These are phyloP conservation scores for Leptobrachium ailaonicum DNA, from an alignment of 2,113 vertebrate species.

Conservation along the genomic window DNA sequence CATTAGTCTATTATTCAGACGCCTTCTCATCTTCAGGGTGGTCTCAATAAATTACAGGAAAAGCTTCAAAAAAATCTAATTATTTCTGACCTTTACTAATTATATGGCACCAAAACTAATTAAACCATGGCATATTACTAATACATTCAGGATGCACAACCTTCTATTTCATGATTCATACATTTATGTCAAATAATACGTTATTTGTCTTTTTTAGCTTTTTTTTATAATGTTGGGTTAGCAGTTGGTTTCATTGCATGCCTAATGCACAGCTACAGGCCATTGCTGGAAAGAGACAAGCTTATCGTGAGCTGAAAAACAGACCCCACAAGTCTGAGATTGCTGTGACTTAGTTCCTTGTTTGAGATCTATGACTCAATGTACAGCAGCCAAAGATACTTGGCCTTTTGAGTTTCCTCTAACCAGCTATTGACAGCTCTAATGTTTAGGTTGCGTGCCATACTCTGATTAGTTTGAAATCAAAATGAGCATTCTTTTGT, in stretches of 20 bases:
- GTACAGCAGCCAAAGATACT: slow-evolving; percentile 60
- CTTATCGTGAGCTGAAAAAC: slow-evolving; percentile 78
- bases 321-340: slow-evolving; percentile 68
- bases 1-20: slow-evolving; percentile 64
- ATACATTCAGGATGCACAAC: slow-evolving; percentile 68
- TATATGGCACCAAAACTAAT: slow-evolving; percentile 81
- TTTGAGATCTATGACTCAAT: slow-evolving; percentile 77
- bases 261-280: slow-evolving; percentile 72
- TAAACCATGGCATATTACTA: slow-evolving; percentile 72
- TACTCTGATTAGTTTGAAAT: slow-evolving; percentile 69
- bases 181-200: slow-evolving; percentile 77
- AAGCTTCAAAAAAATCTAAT: slow-evolving; percentile 84
- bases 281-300: slow-evolving; percentile 73
- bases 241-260: slow-evolving; percentile 74
- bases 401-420: slow-evolving; percentile 60
- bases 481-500: slow-evolving; percentile 69
- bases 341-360: slow-evolving; percentile 78
- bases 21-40: slow-evolving; percentile 77
- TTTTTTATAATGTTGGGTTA: slow-evolving; percentile 67
- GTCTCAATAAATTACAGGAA: slow-evolving; percentile 70
- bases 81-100: slow-evolving; percentile 82
- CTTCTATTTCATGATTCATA: slow-evolving; percentile 72
- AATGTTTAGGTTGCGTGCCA: slow-evolving; percentile 79
- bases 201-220: slow-evolving; percentile 73
- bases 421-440: slow-evolving; percentile 68